Base-by-base conservation (phyloP, 2,888 invertebrate genomes). In the Drosophila maculinotata region DNA sequence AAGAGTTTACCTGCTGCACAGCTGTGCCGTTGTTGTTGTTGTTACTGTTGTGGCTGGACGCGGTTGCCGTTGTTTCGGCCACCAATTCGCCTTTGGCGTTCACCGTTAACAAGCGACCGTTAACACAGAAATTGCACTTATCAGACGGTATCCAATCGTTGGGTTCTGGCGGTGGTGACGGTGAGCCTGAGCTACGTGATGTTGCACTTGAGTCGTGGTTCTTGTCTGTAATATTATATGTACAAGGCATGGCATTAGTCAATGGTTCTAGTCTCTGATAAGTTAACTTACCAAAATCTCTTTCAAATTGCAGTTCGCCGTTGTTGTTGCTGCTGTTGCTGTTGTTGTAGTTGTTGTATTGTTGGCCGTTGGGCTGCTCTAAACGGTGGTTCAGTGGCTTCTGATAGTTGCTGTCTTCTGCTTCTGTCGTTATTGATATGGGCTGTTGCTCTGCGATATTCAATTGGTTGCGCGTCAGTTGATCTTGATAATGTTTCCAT, bases 401-500 rank as follows among this genome's bases (percentile, higher is more conserved):
- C 44, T 58, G 64, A 54, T 63, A 47, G 41, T 47, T 67, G 65
- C 45, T 65, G 56, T 60, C 57, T 26, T 68, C 72, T 57, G 45
- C 39, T 64, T 69, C 45, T 45, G 59, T 69, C 65, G 69, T 41
- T 79, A 83, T 80, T 62, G 83, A 69, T 76, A 79, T 86, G 65
- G 86, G 82, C 86, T 86, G 80, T 80, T 82, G 84, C 84, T 87
- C 85, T 62, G 76, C 79, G 76, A 87, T 81, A 79, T 85, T 87
- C 75, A 81, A 79, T 79, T 91, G 93, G 92, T 92, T 92, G 91
- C 93, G 92, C 91, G 92, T 92, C 92, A 93, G 92, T 87, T 93
- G 93, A 94, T 97, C 96, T 95, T 96, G 97, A 93, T 96, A 97
- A 93, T 96, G 95, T 94, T 96, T 96, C 97, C 97, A 97, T 97